Percentiles rank a stretch among this genome's conserved stretches.
Evolutionary conservation across 1,140 invertebrate genomes (phyloP).

Genomic region (Ectropis grisescens): DNA sequence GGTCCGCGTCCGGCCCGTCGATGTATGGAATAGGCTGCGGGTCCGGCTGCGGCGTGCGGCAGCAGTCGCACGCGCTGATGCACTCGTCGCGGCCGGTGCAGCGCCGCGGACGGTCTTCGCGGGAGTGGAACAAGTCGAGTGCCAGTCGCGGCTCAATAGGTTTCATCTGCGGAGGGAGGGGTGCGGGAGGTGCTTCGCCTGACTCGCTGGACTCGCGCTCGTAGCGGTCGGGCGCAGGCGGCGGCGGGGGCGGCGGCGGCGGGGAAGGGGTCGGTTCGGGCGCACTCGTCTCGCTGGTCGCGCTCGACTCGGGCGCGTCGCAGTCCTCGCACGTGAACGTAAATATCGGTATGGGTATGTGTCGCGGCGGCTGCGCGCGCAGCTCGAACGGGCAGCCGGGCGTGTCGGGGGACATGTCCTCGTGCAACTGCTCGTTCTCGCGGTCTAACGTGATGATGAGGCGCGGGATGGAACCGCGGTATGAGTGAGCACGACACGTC

Average conservation of each 20-base stretch:
- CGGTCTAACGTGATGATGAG: conserved; percentile 51
- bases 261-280: conserved; percentile 15
- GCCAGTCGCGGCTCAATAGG: conserved; percentile 49
- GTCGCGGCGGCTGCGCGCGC: conserved; percentile 10
- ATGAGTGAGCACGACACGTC: conserved; percentile 29
- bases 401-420: conserved; percentile 48
- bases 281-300: conserved; percentile 1
- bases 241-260: conserved; percentile 28
- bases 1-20: conserved; percentile 59
- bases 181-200: conserved; percentile 23
- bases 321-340: conserved; percentile 58
- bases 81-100: conserved; percentile 49
- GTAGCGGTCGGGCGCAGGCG: conserved; percentile 28
- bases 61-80: conserved; percentile 57
- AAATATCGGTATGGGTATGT: conserved; percentile 42
- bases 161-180: conserved; percentile 50
- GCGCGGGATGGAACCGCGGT: conserved; percentile 53
- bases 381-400: conserved; percentile 43
- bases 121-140: conserved; percentile 38
- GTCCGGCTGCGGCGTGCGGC: conserved; percentile 54
- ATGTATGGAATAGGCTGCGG: conserved; percentile 58
- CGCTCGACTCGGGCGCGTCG: conserved; percentile 24
- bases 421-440: conserved; percentile 50
- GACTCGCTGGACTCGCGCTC: conserved; percentile 39
- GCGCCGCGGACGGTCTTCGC: conserved; percentile 29